Evolutionary conservation across 1,140 invertebrate species (phyloP), one percentile per base, ranked within the genome.

Genomic region (Dreissena polymorpha): DNA sequence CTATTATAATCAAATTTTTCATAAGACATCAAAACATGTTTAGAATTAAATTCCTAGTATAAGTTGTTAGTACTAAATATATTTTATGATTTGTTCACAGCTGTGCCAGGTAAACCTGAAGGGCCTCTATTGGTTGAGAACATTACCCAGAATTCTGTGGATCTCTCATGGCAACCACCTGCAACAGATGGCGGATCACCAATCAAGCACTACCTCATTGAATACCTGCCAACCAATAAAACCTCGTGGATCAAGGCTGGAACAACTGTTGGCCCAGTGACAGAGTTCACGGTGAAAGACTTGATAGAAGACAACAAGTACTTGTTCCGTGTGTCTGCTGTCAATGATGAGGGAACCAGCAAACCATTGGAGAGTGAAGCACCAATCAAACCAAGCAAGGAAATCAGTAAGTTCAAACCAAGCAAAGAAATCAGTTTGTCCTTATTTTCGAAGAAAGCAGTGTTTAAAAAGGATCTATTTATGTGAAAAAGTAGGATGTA

Each of bases 301-400:
- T 77, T 90, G 14, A 74, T 81, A 27, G 88, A 89, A 69, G 88
- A 86, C 53, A 86, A 64, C 23, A 87, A 90, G 8, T 90, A 90
- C 68, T 27, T 60, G 23, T 88, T 90, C 87, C 72, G 88, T 25
- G 84, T 89, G 21, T 84, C 70, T 89, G 96, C 97, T 2, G 97
- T 98, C 93, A 98, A 99, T 92, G 97, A 97, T 86, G 96, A 97
- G 90, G 98, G 98, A 6, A 97, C 98, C 92, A 98, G 97, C 0
- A 94, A 95, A 83, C 97, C 98, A 0, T 93, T 99, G 10, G 95
- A 95, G 50, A 96, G 96, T 96, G 97, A 90, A 97, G 97, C 16
- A 96, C 96, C 98, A 14, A 97, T 99, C 85, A 95, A 95, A 86
- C 97, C 98, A 0, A 96, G 97, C 93, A 97, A 98, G 96, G 97